Base-by-base conservation (phyloP, 1,140 invertebrate genomes). In the Drosophila parabipectinata region DNA sequence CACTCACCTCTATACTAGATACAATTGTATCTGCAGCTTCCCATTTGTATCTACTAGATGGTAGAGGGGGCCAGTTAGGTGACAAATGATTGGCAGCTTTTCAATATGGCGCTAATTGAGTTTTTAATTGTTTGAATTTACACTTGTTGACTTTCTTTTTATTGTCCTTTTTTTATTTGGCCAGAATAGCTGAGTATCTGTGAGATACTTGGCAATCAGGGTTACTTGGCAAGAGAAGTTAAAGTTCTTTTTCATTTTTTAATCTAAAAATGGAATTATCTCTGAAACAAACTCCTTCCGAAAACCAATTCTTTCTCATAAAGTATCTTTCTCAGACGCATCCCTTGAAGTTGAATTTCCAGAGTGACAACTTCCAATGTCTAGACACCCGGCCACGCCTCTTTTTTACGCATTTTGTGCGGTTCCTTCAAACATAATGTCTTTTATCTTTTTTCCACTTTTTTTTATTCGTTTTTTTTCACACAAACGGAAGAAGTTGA, bases 91-190 rank as follows among this genome's bases (percentile, higher is more conserved):
- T 88, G 83, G 82, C 82, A 87, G 83, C 83, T 79, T 82, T 87
- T 88, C 82, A 87, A 87, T 82, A 88, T 87, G 82, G 82, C 82
- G 83, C 82, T 87, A 87, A 87, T 87, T 88, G 83, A 88, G 83
- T 87, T 88, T 88, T 87, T 87, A 88, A 87, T 87, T 87, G 83
- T 87, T 87, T 79, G 83, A 83, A 72, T 79, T 88, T 77, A 61
- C 83, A 88, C 83, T 82, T 85, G 73, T 77, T 79, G 72, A 54
- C 55, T 71, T 66, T 72, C 72, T 69, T 69, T 50, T 50, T 12
- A 14, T 28, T 50, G 15, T 5, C 8, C 4, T 15, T 50, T 12
- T 50, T 2, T 45, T 62, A 34, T 57, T 8, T 10, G 28, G 9
- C n/a, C 8, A 15, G 18, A 32, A 34, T 14, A 45, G 34, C 39